phyloP scores from a whole-genome alignment of 2,797 vertebrate species.

The Enteromius paludinosus region DNA sequence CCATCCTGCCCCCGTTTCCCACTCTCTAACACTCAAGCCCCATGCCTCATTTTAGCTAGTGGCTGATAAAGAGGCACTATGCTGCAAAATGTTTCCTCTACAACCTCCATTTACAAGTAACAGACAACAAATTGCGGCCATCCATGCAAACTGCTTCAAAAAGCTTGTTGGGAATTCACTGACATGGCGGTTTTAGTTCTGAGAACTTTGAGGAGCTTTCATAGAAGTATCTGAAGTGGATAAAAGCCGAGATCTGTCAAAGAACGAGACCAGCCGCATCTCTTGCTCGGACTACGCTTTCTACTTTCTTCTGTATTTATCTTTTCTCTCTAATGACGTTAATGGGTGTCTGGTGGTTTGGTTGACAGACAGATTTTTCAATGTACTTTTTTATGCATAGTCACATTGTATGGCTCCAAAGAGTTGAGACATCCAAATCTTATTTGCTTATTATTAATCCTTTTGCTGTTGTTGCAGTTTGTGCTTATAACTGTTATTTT shows the following conservation, averaged over 20 bases:
- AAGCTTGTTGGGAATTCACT: conserved; percentile 33
- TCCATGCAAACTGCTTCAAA: conserved; percentile 69
- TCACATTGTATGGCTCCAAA: conserved; percentile 38
- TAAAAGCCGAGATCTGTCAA: conserved; percentile 54
- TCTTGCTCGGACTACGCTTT: conserved; percentile 29
- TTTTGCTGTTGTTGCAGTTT: conserved; percentile 41
- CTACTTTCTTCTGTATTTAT: conserved; percentile 46
- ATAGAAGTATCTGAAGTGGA: conserved; percentile 65
- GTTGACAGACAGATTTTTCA: conserved; percentile 27
- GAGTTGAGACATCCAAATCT: conserved; percentile 24
- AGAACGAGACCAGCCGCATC: conserved; percentile 36
- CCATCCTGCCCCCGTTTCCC: background rate
- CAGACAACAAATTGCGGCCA: conserved; percentile 49
- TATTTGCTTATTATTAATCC: conserved; percentile 31
- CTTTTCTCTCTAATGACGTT: conserved; percentile 32
- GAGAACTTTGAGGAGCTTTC: conserved; percentile 77
- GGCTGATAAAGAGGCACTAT: conserved; percentile 66
- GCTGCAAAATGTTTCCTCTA: conserved; percentile 66
- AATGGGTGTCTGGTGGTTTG: conserved; percentile 35
- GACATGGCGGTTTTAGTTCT: conserved; percentile 57
- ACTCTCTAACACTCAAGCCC: conserved; percentile 58
- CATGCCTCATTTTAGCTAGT: conserved; percentile 63
- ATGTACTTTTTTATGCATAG: conserved; percentile 39
- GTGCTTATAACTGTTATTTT: conserved; percentile 39
- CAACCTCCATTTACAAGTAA: conserved; percentile 60